A percentile compares a stretch with the other conserved stretches of the same genome.
phyloP scores from a whole-genome alignment of 2,888 invertebrate species.

The Nemapogon koenigi region DNA sequence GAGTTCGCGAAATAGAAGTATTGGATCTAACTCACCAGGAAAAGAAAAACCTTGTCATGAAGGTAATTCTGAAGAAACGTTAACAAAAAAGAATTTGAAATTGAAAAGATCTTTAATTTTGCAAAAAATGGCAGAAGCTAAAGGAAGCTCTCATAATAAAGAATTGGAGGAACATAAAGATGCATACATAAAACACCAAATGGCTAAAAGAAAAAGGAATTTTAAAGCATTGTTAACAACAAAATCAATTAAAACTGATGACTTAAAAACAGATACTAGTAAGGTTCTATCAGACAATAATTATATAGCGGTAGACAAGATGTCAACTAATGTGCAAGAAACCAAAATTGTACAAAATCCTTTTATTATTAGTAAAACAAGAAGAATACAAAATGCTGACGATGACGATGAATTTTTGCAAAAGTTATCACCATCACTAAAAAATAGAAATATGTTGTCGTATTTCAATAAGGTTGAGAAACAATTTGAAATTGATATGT shows the following conservation, averaged over 20 bases:
- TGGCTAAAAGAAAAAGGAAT: slow-evolving; percentile 67
- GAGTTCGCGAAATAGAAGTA: slow-evolving; percentile 69
- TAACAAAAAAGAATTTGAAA: slow-evolving; percentile 33
- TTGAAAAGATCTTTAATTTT: slow-evolving; percentile 59
- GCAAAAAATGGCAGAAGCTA: slow-evolving; percentile 69
- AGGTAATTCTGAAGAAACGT: slow-evolving; percentile 25
- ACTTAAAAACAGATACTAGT: slow-evolving; percentile 10
- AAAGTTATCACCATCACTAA: slow-evolving; percentile 63
- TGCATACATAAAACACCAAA: slow-evolving; percentile 59
- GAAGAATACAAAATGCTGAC: too few relatives aligned
- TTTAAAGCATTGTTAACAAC: slow-evolving; percentile 52
- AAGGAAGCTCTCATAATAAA: slow-evolving; percentile 65
- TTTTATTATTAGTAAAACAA: too few relatives aligned
- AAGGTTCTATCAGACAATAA: not conserved
- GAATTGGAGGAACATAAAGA: slow-evolving; percentile 64
- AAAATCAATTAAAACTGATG: slow-evolving; percentile 12
- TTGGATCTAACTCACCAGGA: slow-evolving; percentile 70
- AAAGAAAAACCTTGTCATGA: slow-evolving; percentile 41
- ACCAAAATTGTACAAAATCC: slow-evolving; percentile 17
- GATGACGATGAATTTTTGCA: slow-evolving; percentile 55
- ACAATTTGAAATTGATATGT: slow-evolving; percentile 19
- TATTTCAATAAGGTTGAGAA: slow-evolving; percentile 64
- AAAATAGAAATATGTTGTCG: slow-evolving; percentile 64
- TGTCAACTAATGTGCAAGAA: slow-evolving; percentile 15
- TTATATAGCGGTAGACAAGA: not conserved